Base-by-base conservation (phyloP, 2,888 invertebrate genomes). In the Hoplodrina blanda region DNA sequence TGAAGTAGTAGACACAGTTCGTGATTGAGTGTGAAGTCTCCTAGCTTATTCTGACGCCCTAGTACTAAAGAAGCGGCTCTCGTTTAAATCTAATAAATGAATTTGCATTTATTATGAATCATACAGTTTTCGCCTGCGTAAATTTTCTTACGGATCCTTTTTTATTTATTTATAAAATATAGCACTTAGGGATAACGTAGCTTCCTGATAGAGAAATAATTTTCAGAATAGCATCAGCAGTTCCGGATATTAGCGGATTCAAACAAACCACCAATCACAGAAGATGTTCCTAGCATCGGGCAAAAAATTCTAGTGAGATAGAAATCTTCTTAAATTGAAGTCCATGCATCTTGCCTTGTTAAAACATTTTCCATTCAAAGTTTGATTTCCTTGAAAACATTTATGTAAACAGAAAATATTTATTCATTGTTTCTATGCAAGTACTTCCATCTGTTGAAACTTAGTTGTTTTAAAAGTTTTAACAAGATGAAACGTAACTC, bases 21-120 rank as follows among this genome's bases (percentile, higher is more conserved):
- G 64, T 78, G 57, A 67, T 67, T 66, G 62, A 73, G 78, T 73
- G 73, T 55, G 15, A 62, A 65, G 30, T 56, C 62, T 60, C 50
- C n/a, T 67, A 54, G 19, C 33, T 66, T 57, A 56, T 53, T 67
- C 44, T 61, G 60, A 20, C 33, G 10, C 25, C 62, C 41, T 73
- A 50, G 44, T 57, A 64, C 11, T 44, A 25, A 17, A 56, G 8
- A 3, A 44, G 4, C 13, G 6, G 7, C 2, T 17, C 13, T 46
- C 7, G 13, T 25, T 56, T n/a, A 20, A n/a, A 37, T 25, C 30
- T 3, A 19, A 19, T 30, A 25, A 33, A 20, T 13, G 2, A 2
- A 17, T 49, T 67, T 67, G 20, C 30, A 30, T 53, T 62, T 37
- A n/a, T 7, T 41, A 41, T 41, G 41, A 41, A 41, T 41, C 3